Evolutionary conservation across 2,888 invertebrate genomes (phyloP).

Genomic region (Oscheius sp.): DNA sequence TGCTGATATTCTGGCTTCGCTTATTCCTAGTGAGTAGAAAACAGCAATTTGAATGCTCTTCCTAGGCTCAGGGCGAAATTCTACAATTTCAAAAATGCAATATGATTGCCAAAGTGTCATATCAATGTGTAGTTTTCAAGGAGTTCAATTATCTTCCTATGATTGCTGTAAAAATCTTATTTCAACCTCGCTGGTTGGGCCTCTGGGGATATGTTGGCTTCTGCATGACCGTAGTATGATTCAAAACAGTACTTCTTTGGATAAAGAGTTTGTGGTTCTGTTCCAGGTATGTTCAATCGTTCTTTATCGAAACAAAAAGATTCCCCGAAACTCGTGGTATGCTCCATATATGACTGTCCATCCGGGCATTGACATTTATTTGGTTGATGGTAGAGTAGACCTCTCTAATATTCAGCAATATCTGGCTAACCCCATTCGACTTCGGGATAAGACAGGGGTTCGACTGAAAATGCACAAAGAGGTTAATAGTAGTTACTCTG

Average conservation of each 20-base stretch:
- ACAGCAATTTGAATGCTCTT: constrained; percentile 36
- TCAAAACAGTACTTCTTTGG: constrained; percentile 43
- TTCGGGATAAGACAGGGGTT: constrained; percentile 53
- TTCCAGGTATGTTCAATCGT: constrained; percentile 38
- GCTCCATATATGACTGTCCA: constrained; percentile 42
- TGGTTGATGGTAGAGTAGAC: constrained; percentile 36
- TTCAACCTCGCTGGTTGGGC: constrained; percentile 32
- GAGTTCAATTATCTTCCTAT: constrained; percentile 39
- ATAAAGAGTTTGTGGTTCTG: constrained; percentile 44
- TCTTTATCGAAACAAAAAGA: too few relatives aligned
- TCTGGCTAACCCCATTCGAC: constrained; percentile 46
- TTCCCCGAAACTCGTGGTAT: constrained; percentile 56
- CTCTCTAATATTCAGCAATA: constrained; percentile 45
- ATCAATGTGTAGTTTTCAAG: constrained; percentile 45
- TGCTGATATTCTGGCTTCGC: constrained; percentile 21
- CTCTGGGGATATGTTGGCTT: constrained; percentile 45
- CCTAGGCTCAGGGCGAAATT: constrained; percentile 36
- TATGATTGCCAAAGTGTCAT: constrained; percentile 55
- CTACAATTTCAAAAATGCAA: constrained; percentile 41
- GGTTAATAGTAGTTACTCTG: constrained; percentile 19
- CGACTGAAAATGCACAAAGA: constrained; percentile 50
- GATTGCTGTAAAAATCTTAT: constrained; percentile 46
- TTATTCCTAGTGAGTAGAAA: too few relatives aligned
- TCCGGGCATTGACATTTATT: constrained; percentile 54
- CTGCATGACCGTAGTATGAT: constrained; percentile 43